A percentile compares a stretch with the other conserved stretches of the same genome.
These are phyloP conservation scores for Philaethria dido DNA, from an alignment of 2,888 invertebrate species.

Conservation along the genomic window DNA sequence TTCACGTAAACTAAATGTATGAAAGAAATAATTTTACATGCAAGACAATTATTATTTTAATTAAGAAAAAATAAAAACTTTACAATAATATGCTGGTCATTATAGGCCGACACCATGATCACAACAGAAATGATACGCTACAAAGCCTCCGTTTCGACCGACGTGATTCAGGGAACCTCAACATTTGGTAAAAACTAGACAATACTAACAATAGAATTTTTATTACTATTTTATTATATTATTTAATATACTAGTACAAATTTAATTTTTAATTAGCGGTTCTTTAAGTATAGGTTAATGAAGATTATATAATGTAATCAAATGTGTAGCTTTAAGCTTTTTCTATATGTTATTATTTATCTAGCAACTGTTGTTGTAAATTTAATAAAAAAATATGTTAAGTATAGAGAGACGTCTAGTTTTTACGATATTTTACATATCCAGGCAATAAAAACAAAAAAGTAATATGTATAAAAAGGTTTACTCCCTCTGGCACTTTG, in stretches of 20 bases:
- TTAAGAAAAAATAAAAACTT: slow-evolving; percentile 13
- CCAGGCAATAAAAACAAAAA: background rate
- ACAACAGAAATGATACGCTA: slow-evolving; percentile 74
- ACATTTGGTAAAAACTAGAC: slow-evolving; percentile 47
- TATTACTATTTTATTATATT: no score
- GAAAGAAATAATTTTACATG: background rate
- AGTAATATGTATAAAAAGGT: slow-evolving; percentile 54
- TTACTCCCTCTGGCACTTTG: slow-evolving; percentile 56
- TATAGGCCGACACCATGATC: slow-evolving; percentile 47
- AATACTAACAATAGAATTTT: slow-evolving; percentile 12
- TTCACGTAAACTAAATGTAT: slow-evolving; percentile 18
- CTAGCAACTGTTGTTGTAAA: no score
- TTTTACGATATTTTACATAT: no score
- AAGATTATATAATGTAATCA: no score
- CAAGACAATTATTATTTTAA: slow-evolving; percentile 1
- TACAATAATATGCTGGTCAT: slow-evolving; percentile 44
- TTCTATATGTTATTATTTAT: background rate
- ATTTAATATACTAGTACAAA: no score
- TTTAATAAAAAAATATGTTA: no score
- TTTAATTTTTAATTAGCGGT: no score
- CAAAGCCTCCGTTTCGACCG: slow-evolving; percentile 65
- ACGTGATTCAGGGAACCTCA: slow-evolving; percentile 58
- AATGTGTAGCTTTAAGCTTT: no score
- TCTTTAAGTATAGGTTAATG: no score
- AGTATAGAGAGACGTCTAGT: no score